These are phyloP conservation scores for Heliconius sara DNA, from an alignment of 2,888 invertebrate species.

Conservation along the genomic window DNA sequence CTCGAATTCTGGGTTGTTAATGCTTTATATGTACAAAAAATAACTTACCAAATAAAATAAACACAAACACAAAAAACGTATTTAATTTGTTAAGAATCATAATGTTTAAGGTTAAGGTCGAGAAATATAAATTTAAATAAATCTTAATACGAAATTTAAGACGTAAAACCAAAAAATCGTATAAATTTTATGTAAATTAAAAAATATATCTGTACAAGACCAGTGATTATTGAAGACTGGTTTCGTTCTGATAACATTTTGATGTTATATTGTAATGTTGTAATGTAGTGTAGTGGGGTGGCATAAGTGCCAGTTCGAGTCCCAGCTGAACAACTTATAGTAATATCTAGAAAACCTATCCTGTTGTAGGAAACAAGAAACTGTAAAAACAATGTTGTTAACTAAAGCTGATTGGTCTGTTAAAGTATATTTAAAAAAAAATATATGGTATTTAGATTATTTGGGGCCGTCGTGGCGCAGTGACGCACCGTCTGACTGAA, in stretches of 20 bases:
- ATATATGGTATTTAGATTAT: neutral
- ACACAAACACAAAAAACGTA: neutral
- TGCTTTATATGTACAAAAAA: neutral
- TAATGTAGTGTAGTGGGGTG: neutral
- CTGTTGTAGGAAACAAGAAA: too few species aligned
- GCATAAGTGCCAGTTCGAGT: neutral
- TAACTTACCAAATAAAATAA: constrained; percentile 2
- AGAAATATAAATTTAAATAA: too few species aligned
- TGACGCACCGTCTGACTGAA: neutral
- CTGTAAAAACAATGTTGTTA: too few species aligned
- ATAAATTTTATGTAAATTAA: neutral
- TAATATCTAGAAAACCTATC: too few species aligned
- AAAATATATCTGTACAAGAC: neutral
- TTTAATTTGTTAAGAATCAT: neutral
- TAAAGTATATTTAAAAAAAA: too few species aligned
- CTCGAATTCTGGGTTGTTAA: too few species aligned
- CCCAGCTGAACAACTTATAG: neutral
- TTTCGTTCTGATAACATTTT: neutral
- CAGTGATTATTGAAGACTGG: neutral
- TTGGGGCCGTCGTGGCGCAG: neutral
- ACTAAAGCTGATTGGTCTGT: too few species aligned
- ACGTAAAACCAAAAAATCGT: neutral
- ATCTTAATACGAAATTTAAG: neutral
- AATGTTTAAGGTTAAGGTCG: neutral
- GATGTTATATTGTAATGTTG: constrained; percentile 3